Evolutionary conservation across 2,888 invertebrate genomes (phyloP), one percentile per base, ranked within the genome.

Genomic region (Drosophila melanosoma): DNA sequence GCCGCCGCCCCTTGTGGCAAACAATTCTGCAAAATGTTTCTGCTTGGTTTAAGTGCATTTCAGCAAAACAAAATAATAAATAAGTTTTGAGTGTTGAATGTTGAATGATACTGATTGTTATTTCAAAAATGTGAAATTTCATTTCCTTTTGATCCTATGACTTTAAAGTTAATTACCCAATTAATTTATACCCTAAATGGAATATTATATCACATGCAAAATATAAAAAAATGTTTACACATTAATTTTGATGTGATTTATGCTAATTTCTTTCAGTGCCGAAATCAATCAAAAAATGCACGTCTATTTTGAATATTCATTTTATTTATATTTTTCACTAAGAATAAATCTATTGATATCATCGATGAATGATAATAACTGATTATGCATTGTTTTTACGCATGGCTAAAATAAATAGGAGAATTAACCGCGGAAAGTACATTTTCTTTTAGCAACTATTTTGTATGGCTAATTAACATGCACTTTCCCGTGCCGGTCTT

Each of bases 341-440:
- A 5, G 20, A 6, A 20, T 10, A 33, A 23, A 56, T 36, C 63
- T 57, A 76, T 57, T 82, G 80, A 74, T 68, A 80, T 66, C 40
- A 48, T 15, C n/a, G 20, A 59, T 63, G 54, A 10, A 26, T 35
- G 26, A 36, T 32, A 61, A 53, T 74, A 77, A 76, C 76, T 76
- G 66, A 76, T 82, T 82, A 51, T 68, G 52, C 38, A 10, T 64
- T 63, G 68, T 33, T 38, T 38, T 38, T 45, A 1, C 11, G 6
- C 20, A 12, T 20, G 12, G 12, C 20, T 20, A 12, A 20, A n/a
- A 12, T 20, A 7, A n/a, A 12, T 20, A 7, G 7, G 7, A 45
- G 45, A 7, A 45, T 12, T 20, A 45, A 20, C 0, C 45, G 3
- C 1, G 20, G 1, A 45, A 45, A 20, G 7, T 3, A 20, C 17